Evolutionary conservation across 1,140 invertebrate genomes (phyloP), one percentile per base, ranked within the genome.

Genomic region (Cherax destructor): DNA sequence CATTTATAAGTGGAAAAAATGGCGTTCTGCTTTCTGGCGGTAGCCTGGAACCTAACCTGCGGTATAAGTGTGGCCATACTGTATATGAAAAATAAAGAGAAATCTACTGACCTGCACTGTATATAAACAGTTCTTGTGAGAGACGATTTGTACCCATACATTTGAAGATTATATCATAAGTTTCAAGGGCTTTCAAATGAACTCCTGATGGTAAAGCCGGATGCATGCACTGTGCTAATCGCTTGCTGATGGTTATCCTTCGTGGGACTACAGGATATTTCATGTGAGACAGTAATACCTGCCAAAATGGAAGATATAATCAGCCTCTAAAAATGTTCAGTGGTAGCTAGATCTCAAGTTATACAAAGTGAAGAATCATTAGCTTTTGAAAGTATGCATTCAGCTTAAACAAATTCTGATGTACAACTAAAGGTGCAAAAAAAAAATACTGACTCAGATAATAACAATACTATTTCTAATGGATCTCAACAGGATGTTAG

Each of bases 221-320:
- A 95, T 99, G 98, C 95, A 99, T 97, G 95, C 98, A 99, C 96
- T 99, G 98, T 83, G 98, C 97, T 89, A 99, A 95, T 93, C 98
- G 95, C 95, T 99, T 99, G 72, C 97, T 97, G 93, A 99, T 98
- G 93, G 98, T 98, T 89, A 99, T 97, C 92, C 97, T 95, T 93
- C 98, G 96, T 56, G 98, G 98, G 93, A 99, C 98, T n/a, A 98
- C 96, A 89, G 96, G 96, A 95, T 97, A 98, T 94, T 98, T 98
- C 93, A 96, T 96, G 95, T 98, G 96, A 88, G 94, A 95, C 69
- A 95, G 92, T 83, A 96, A 95, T 30, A 98, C 97, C 97, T 98
- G 93, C 21, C 16, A 80, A 21, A 7, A 50, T 41, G 52, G 9
- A 52, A 52, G 11, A 6, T 65, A 65, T 65, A 65, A 56, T 56